Percentiles rank a stretch among this genome's conserved stretches.
phyloP scores from a whole-genome alignment of 2,888 invertebrate genomes.

The Rhyacophila evoluta region DNA sequence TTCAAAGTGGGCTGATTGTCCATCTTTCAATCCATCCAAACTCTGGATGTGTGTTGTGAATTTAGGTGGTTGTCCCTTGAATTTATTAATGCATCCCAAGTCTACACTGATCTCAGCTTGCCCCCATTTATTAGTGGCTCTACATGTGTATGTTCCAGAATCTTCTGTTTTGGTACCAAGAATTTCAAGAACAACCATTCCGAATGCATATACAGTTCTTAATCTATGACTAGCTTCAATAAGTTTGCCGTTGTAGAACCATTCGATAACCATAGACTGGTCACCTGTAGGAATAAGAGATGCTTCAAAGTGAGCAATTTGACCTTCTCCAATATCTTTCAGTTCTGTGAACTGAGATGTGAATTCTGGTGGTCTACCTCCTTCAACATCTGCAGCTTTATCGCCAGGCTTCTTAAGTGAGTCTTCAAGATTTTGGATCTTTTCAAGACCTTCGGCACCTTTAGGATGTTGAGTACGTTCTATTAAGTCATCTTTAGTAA shows the following conservation, averaged over 20 bases:
- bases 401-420: conserved; percentile 81
- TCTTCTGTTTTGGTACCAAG: conserved; percentile 94
- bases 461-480: conserved; percentile 94
- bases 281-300: conserved; percentile 94
- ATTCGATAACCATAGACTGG: conserved; percentile 94
- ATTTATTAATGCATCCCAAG: conserved; percentile 85
- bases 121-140: conserved; percentile 91
- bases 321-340: conserved; percentile 89
- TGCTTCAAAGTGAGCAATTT: conserved; percentile 98
- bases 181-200: conserved; percentile 97
- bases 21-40: conserved; percentile 88
- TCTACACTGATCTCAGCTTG: conserved; percentile 87
- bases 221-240: conserved; percentile 91
- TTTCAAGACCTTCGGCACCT: conserved; percentile 92
- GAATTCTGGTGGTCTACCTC: conserved; percentile 88
- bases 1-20: conserved; percentile 95
- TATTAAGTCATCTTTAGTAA: conserved; percentile 84
- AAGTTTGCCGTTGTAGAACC: conserved; percentile 94
- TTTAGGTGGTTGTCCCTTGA: conserved; percentile 86
- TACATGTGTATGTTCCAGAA: conserved; percentile 89
- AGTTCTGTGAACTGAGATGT: conserved; percentile 89
- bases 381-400: conserved; percentile 77
- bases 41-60: conserved; percentile 91
- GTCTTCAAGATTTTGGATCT: conserved; percentile 91
- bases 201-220: conserved; percentile 95